A percentile compares a stretch with the other conserved stretches of the same genome.
Conservation (phyloP, 2,113 vertebrate genomes). For the Chiloscyllium plagiosum region DNA sequence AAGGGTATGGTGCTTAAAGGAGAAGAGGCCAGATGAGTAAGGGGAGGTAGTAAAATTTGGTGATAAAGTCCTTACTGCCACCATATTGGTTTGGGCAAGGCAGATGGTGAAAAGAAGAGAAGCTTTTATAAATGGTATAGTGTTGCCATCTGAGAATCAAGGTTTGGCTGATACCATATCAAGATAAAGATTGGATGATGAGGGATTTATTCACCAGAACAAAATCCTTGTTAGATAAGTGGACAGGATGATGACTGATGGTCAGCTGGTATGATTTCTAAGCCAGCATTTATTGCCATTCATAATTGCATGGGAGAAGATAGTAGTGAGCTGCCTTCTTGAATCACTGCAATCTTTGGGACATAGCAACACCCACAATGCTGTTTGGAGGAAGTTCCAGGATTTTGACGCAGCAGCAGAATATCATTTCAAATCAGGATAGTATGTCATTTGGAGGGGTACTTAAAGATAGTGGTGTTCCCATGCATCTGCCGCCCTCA, state of each 20-base stretch:
- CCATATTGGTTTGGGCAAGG: neutral
- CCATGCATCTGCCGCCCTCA: no score
- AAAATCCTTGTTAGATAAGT: neutral
- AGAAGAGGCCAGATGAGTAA: neutral
- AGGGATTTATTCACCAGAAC: neutral
- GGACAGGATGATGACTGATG: neutral
- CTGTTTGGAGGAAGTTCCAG: no score
- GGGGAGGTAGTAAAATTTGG: neutral
- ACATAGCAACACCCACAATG: no score
- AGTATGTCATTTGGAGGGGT: no score
- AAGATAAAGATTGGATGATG: neutral
- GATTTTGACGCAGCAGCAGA: no score
- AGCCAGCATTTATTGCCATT: no score
- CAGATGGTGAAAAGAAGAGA: neutral
- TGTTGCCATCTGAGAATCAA: neutral
- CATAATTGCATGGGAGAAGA: no score
- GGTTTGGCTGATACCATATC: neutral
- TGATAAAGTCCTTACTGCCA: neutral
- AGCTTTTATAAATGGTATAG: neutral
- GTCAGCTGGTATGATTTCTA: neutral
- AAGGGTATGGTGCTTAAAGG: neutral
- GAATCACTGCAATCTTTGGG: no score
- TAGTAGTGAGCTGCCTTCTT: no score
- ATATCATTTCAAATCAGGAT: no score
- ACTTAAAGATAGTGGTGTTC: no score